Percentiles rank a stretch among this genome's conserved stretches.
These are phyloP conservation scores for Phylloscopus whistleri DNA, from an alignment of 2,113 vertebrate species.

Conservation along the genomic window DNA sequence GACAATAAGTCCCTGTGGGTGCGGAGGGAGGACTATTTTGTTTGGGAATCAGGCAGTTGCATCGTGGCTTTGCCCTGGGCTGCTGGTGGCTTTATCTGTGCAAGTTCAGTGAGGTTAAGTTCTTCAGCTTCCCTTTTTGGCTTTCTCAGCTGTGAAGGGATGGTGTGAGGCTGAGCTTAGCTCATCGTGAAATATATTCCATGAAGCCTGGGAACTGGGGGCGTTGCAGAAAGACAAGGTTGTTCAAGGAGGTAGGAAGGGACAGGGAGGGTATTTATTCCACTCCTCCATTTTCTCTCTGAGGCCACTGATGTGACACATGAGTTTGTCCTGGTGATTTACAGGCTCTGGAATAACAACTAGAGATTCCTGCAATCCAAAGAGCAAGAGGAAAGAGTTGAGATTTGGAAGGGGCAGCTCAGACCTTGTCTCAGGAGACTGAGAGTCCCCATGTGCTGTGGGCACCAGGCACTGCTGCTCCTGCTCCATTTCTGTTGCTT, in stretches of 20 bases:
- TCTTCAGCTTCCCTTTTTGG: conserved; percentile 29
- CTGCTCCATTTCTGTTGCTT: neutral
- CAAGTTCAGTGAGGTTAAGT: conserved; percentile 19
- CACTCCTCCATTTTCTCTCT: neutral
- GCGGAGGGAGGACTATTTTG: neutral
- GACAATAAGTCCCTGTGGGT: neutral
- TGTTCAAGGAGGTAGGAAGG: conserved; percentile 19
- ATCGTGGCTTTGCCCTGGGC: neutral
- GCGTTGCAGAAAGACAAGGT: conserved; percentile 32
- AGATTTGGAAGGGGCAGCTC: neutral
- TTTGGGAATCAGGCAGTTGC: neutral
- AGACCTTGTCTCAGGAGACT: neutral
- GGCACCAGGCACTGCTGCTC: neutral
- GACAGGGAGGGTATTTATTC: neutral
- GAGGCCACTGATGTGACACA: neutral
- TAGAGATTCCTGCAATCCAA: neutral
- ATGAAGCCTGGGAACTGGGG: neutral
- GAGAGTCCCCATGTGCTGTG: neutral
- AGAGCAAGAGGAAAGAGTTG: neutral
- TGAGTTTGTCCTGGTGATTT: neutral
- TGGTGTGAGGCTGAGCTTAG: conserved; percentile 42
- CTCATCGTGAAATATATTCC: conserved; percentile 23
- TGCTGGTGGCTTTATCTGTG: neutral
- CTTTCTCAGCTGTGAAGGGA: neutral
- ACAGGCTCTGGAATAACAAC: neutral